A percentile compares a stretch with the other conserved stretches of the same genome.
Evolutionary conservation across 2,888 invertebrate genomes (phyloP).

Genomic region (Hydrotaea diabolus): DNA sequence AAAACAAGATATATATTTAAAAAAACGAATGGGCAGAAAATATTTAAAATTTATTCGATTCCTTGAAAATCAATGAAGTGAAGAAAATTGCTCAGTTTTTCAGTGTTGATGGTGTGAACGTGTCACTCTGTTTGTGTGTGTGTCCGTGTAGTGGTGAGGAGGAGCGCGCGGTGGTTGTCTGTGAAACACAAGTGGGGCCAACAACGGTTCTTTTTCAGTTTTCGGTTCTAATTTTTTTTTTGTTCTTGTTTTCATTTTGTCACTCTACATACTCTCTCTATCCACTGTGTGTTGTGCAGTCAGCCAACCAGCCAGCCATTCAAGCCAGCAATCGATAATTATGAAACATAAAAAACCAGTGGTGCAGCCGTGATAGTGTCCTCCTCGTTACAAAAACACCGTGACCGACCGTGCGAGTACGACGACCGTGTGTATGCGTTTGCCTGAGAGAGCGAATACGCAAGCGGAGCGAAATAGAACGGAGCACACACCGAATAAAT

Average conservation of each 20-base stretch:
- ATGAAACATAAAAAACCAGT: constrained; percentile 61
- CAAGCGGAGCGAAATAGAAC: background rate
- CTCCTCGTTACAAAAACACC: constrained; percentile 46
- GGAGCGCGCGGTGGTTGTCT: background rate
- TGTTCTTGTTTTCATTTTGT: constrained; percentile 20
- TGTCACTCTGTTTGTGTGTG: background rate
- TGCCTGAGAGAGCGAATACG: background rate
- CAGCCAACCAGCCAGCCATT: background rate
- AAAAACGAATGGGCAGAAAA: background rate
- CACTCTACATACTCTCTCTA: background rate
- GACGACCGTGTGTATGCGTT: background rate
- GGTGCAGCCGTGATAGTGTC: constrained; percentile 42
- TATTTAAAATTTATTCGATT: background rate
- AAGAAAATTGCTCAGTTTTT: constrained; percentile 37
- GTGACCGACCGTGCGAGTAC: background rate
- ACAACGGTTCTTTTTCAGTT: constrained; percentile 22
- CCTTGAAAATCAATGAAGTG: constrained; percentile 49
- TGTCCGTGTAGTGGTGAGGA: background rate
- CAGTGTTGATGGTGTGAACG: background rate
- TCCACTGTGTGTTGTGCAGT: constrained; percentile 31
- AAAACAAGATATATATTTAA: background rate
- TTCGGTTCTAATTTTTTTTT: constrained; percentile 24
- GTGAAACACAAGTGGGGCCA: constrained; percentile 50
- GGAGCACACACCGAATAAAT: background rate
- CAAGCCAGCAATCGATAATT: constrained; percentile 60